Base-by-base conservation (phyloP, 2,888 invertebrate genomes). In the Ochlodes sylvanus region DNA sequence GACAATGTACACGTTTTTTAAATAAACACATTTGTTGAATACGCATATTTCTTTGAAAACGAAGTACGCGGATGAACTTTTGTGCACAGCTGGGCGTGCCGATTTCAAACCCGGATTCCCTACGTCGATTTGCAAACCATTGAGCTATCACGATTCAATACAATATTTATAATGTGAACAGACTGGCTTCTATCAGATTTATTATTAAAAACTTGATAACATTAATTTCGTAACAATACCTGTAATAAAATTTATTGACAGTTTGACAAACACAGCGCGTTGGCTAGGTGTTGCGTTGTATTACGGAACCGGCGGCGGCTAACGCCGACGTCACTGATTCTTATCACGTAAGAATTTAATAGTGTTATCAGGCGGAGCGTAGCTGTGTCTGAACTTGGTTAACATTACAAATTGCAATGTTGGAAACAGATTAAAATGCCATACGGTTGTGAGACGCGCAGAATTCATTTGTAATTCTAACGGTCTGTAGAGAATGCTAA, bases 301-400 rank as follows among this genome's bases (percentile, higher is more conserved):
- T 10, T 63, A 56, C 60, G 41, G 56, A 47, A 41, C 54, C n/a
- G 4, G 10, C 50, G n/a, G 27, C 27, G 27, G 27, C 27, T 27
- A 27, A 5, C 19, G 50, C 19, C 19, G 10, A 17, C 19, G 50
- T 50, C 50, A 47, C 17, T 12, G 50, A 60, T 56, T 64, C 63
- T 57, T 15, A 66, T 50, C 50, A 50, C 44, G 44, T 44, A 44
- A 15, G 50, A 50, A 50, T 50, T 50, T 50, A 50, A 50, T 50
- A 50, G 19, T 19, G 50, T 50, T 50, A 50, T 50, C 50, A 50
- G 50, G 19, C 12, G 19, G 50, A 50, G 50, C 50, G 50, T 50
- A 17, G 6, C 47, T 17, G 42, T 2, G 7, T 50, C 50, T 50
- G 50, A 19, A 50, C 50, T 19, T 12, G 19, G 50, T 19, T 50